Percentiles rank a stretch among this genome's conserved stretches.
phyloP scores from a whole-genome alignment of 2,888 invertebrate genomes.

The Aleiodes testaceus region DNA sequence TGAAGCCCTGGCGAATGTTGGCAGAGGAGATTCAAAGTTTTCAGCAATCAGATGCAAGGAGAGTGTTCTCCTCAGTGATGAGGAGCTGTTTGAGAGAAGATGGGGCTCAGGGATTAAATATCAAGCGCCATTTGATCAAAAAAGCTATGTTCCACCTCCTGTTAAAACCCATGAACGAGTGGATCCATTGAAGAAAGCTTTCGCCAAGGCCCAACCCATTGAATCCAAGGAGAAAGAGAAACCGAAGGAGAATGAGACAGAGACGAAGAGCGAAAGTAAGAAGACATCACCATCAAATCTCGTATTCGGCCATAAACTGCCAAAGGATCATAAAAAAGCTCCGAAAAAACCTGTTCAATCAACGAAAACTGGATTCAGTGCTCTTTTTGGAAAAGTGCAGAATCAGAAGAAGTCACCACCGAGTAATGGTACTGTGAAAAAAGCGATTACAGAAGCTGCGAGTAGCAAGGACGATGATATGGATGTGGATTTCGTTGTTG shows the following conservation, averaged over 20 bases:
- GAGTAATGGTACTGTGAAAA: not conserved
- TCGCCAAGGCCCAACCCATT: conserved; percentile 28
- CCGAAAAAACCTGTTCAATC: conserved; percentile 58
- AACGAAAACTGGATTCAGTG: conserved; percentile 59
- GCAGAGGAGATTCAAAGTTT: conserved; percentile 61
- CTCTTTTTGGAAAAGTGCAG: conserved; percentile 61
- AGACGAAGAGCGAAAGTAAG: conserved; percentile 41
- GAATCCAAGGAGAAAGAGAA: conserved; percentile 32
- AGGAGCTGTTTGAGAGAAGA: conserved; percentile 56
- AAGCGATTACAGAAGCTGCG: not conserved
- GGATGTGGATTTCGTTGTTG: conserved; percentile 14
- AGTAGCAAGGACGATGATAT: not conserved
- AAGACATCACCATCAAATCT: conserved; percentile 44
- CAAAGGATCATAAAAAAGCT: conserved; percentile 48
- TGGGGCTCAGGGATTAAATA: conserved; percentile 53
- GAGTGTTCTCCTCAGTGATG: conserved; percentile 52
- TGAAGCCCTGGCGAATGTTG: conserved; percentile 60
- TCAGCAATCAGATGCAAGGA: conserved; percentile 63
- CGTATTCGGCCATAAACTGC: too few species aligned
- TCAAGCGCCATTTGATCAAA: conserved; percentile 21
- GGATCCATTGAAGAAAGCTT: conserved; percentile 33
- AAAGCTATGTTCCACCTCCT: conserved; percentile 30
- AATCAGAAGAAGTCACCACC: not conserved
- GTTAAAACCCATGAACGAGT: conserved; percentile 38
- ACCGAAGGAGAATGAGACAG: conserved; percentile 29